Conservation (phyloP, 2,113 vertebrate species). For the Myiozetetes cayanensis region DNA sequence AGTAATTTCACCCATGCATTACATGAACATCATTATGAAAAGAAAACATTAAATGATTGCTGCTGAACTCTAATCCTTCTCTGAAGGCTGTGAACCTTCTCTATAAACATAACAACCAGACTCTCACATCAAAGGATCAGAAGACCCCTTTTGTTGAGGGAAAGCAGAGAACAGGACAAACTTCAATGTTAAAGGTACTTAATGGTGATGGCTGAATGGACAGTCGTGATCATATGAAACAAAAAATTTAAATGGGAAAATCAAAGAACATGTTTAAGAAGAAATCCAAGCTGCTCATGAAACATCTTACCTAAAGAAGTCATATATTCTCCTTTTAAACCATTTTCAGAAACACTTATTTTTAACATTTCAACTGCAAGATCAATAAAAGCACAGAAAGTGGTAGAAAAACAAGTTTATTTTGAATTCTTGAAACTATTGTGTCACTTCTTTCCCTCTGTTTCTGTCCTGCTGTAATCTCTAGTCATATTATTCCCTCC, state of each 20-base stretch:
- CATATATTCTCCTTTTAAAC: not conserved
- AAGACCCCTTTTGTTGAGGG: not conserved
- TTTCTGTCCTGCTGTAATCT: not conserved
- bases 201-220: not conserved
- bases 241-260: not conserved
- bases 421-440: not conserved
- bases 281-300: not conserved
- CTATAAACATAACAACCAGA: not conserved
- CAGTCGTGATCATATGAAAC: not conserved
- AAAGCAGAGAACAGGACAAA: not conserved
- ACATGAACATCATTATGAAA: not conserved
- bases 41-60: not conserved
- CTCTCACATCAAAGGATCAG: not conserved
- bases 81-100: not conserved
- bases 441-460: not conserved
- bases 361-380: not conserved
- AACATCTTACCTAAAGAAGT: not conserved
- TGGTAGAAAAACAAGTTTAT: not conserved
- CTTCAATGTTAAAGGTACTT: not conserved
- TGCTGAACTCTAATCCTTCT: not conserved
- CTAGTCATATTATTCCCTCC: not conserved
- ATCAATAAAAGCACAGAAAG: not conserved
- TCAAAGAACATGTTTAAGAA: not conserved
- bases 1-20: not conserved
- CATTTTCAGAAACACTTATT: not conserved